A percentile compares a stretch with the other conserved stretches of the same genome.
phyloP scores from a whole-genome alignment of 2,888 invertebrate species.

The Incurvaria masculella region DNA sequence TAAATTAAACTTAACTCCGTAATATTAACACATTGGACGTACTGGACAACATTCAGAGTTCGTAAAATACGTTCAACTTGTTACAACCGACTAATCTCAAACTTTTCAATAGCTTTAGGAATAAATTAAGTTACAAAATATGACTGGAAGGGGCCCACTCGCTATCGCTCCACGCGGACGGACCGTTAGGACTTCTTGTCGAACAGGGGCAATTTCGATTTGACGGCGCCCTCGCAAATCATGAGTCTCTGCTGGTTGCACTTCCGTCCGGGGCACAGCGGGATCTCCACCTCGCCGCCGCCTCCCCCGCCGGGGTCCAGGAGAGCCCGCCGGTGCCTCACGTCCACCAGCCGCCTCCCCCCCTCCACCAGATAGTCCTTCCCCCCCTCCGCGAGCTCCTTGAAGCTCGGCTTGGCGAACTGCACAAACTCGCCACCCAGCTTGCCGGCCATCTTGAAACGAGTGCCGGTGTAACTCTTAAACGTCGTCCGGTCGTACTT shows the following conservation, averaged over 20 bases:
- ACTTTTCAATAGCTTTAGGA: not conserved
- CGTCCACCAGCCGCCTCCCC: constrained; percentile 20
- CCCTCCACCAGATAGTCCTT: constrained; percentile 26
- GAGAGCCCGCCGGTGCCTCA: constrained; percentile 21
- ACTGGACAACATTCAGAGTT: too few relatives aligned
- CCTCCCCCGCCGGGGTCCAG: constrained; percentile 19
- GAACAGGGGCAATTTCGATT: constrained; percentile 81
- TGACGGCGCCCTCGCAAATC: constrained; percentile 84
- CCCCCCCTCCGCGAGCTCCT: constrained; percentile 17
- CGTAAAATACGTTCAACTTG: too few relatives aligned
- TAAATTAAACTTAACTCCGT: too few relatives aligned
- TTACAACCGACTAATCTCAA: not conserved
- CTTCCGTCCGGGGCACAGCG: constrained; percentile 24
- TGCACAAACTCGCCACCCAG: constrained; percentile 18
- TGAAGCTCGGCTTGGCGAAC: constrained; percentile 15
- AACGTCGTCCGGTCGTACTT: constrained; percentile 39
- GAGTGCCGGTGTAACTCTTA: constrained; percentile 27
- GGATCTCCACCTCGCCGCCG: constrained; percentile 18
- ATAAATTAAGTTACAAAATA: not conserved
- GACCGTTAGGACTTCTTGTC: constrained; percentile 59
- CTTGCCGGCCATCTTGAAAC: constrained; percentile 22
- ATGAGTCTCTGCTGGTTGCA: constrained; percentile 65
- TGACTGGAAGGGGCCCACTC: not conserved
- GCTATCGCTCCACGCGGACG: not conserved
- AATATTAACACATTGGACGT: too few relatives aligned